Conservation (phyloP, 2,797 vertebrate species). For the Intellagama lesueurii region DNA sequence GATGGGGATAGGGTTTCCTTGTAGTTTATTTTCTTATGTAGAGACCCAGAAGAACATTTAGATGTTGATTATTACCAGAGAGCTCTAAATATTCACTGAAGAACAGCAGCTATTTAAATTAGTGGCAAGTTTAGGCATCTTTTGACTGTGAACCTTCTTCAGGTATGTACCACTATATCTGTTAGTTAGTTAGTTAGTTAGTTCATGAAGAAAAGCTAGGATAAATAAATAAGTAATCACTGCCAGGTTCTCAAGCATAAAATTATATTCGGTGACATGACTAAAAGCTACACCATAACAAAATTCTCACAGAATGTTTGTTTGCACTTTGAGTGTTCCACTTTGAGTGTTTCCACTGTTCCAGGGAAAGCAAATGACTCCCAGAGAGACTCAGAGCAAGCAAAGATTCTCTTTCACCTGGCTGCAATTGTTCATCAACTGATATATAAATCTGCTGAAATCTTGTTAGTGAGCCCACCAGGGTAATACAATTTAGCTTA, state of each 20-base stretch:
- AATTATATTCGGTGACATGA: too few relatives aligned
- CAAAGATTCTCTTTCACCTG: not conserved
- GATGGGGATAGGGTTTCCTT: conserved; percentile 30
- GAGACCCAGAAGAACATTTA: conserved; percentile 37
- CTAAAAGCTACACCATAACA: not conserved
- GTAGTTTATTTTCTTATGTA: conserved; percentile 34
- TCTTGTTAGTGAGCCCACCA: not conserved
- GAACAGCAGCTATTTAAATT: conserved; percentile 15
- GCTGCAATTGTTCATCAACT: not conserved
- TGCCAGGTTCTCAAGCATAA: too few relatives aligned
- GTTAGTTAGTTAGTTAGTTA: too few relatives aligned
- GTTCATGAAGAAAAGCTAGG: not conserved
- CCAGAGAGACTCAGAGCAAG: not conserved
- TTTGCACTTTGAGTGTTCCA: too few relatives aligned
- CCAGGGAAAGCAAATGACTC: not conserved
- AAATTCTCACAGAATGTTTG: not conserved
- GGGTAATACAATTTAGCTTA: too few relatives aligned
- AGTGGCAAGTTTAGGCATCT: not conserved
- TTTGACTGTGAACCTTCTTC: not conserved
- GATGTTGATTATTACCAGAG: too few relatives aligned
- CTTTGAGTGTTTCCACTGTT: not conserved
- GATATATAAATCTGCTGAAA: not conserved
- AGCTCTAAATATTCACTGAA: not conserved
- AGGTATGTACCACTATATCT: not conserved
- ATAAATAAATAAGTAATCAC: too few relatives aligned